These are phyloP conservation scores for Cerceris rybyensis DNA, from an alignment of 2,888 invertebrate species.

Conservation along the genomic window DNA sequence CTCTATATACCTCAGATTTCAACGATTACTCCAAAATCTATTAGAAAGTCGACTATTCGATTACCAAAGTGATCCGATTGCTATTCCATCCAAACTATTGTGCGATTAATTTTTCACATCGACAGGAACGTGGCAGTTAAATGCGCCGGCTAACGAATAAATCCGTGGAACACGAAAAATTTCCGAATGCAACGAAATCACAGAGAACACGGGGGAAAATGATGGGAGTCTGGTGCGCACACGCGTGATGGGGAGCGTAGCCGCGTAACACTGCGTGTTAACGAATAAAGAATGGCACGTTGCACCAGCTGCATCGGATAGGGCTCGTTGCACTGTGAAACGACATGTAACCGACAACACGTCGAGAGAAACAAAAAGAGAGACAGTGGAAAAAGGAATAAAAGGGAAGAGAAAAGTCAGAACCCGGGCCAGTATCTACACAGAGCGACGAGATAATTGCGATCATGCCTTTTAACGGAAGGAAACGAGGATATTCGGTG, in stretches of 20 bases:
- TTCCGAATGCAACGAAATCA: constrained; percentile 9
- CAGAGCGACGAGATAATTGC: constrained; percentile 38
- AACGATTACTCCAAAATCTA: no score
- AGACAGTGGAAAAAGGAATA: constrained; percentile 29
- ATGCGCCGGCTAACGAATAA: not conserved
- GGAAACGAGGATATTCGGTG: constrained; percentile 11
- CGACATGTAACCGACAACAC: constrained; percentile 53
- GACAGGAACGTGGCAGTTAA: not conserved
- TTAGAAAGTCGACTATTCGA: no score
- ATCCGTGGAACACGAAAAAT: not conserved
- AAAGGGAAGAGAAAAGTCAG: constrained; percentile 34
- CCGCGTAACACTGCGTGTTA: constrained; percentile 55
- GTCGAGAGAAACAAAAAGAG: constrained; percentile 27
- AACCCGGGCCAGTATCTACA: constrained; percentile 14
- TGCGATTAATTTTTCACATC: not conserved
- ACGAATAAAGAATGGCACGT: constrained; percentile 64
- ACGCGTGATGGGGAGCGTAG: not conserved
- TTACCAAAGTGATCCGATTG: no score
- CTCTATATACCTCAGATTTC: no score
- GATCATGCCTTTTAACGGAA: constrained; percentile 18
- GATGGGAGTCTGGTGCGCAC: not conserved
- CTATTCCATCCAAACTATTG: not conserved
- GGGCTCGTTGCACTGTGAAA: constrained; percentile 47
- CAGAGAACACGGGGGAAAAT: constrained; percentile 1
- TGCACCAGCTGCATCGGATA: constrained; percentile 62